Base-by-base conservation (phyloP, 2,797 vertebrate genomes). In the Liasis olivaceus region DNA sequence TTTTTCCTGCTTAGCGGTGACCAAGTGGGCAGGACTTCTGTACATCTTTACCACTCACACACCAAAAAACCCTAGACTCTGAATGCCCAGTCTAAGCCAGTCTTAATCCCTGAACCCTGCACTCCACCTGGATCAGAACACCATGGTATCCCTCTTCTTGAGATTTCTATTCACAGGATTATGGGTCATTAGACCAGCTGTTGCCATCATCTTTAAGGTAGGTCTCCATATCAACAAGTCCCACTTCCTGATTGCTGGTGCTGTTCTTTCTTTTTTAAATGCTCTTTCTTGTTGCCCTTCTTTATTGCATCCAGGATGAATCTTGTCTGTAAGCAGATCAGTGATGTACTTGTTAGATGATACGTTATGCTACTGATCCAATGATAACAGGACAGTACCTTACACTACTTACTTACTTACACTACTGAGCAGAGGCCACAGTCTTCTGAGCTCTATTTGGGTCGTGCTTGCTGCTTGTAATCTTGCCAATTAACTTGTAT, bases 111-210 rank as follows among this genome's bases (percentile, higher is more conserved):
- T 24, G 47, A 26, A 60, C 36, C 51, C 59, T 4, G 63, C 15
- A 69, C 28, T 54, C 14, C 36, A 63, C 42, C n/a, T 15, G 14
- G 51, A 7, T 51, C 31, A 22, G 59, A 36, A 22, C 47, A 91
- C 17, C 69, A 91, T 72, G 92, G 81, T 85, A 28, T 13, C 59
- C 12, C 2, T 62, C n/a, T 89, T 96, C 88, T 93, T 96, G 92
- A 94, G 94, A 60, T 93, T 96, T 64, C 93, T 97, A n/a, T 63
- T 92, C 7, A 22, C 95, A 17, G 20, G 11, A 93, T 92, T 96
- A 85, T 89, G 91, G 92, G 95, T 94, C 0, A 66, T 93, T 95
- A 58, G 95, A 94, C 85, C 93, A 95, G 89, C 63, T 93, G 66
- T 69, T 69, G 92, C 91, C 87, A 59, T 47, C 59, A 69, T 17